Conservation (phyloP, 2,113 vertebrate species). For the Zootoca vivipara region DNA sequence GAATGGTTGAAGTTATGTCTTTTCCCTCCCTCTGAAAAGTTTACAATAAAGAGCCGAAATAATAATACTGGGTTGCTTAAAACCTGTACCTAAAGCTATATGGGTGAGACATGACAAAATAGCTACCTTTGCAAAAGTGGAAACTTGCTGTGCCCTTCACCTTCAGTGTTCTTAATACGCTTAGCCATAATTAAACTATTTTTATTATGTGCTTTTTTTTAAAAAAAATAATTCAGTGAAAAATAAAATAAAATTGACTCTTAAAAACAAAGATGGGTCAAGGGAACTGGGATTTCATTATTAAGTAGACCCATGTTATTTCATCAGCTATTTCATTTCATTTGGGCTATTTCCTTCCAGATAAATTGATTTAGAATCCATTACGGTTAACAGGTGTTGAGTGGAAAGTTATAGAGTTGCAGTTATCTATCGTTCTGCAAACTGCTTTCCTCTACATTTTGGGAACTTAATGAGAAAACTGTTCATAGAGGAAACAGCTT, state of each 20-base stretch:
- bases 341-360: not conserved
- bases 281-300: not conserved
- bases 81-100: not conserved
- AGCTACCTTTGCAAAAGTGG: not conserved
- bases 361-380: not conserved
- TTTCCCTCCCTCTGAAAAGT: slow-evolving; percentile 41
- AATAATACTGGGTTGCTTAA: slow-evolving; percentile 26
- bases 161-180: not conserved
- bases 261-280: not conserved
- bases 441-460: not conserved
- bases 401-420: not conserved
- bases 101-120: not conserved
- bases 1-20: slow-evolving; percentile 44
- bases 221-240: slow-evolving; percentile 11
- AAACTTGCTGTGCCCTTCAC: not conserved
- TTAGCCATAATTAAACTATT: slow-evolving; percentile 26
- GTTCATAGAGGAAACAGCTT: not conserved
- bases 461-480: not conserved
- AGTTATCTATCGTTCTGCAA: slow-evolving; percentile 9
- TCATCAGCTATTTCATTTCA: not conserved
- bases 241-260: not conserved
- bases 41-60: slow-evolving; percentile 45
- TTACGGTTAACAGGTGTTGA: not conserved
- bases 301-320: not conserved
- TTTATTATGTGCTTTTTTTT: slow-evolving; percentile 25